Base-by-base conservation (phyloP, 1,140 invertebrate genomes). In the Plodia interpunctella region DNA sequence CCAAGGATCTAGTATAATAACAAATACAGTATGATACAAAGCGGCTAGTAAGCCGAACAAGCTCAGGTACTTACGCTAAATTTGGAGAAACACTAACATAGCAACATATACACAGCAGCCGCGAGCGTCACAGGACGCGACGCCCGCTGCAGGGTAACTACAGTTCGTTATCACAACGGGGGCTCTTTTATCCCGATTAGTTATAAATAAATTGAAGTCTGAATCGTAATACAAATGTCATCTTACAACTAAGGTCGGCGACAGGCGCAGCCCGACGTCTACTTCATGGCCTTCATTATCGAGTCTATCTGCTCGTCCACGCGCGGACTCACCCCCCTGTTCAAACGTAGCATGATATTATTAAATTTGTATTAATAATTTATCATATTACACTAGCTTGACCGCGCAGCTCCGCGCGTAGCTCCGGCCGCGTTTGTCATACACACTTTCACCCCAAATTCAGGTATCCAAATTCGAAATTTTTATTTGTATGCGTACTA, bases 231-330 rank as follows among this genome's bases (percentile, higher is more conserved):
- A 44, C 1, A 15, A 3, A 15, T n/a, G 38, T 25, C 21, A 25
- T 25, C 21, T 25, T 25, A 25, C 6, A 25, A 25, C 21, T 25
- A 25, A 25, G 21, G 2, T 25, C 21, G n/a, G n/a, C n/a, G n/a
- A n/a, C n/a, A 25, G 2, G 21, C 6, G 21, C 21, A 3, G 38
- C 38, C n/a, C 61, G 25, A 25, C 38, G 52, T 5, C 49, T 70
- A 83, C 74, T 83, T 83, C 38, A 94, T 78, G 69, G 93, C 94
- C 76, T 91, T 91, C 74, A 92, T 91, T 56, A 96, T 93, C 65
- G 93, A 87, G 68, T 95, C 94, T 65, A 98, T 94, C 53, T 96
- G 90, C 66, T 94, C 92, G 80, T 98, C 96, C 55, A 97, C 90
- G 62, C 96, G 92, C 67, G 93, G 90, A 30, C 96, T 97, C 19